Base-by-base conservation (phyloP, 1,140 invertebrate species). In the Bemisia tabaci region DNA sequence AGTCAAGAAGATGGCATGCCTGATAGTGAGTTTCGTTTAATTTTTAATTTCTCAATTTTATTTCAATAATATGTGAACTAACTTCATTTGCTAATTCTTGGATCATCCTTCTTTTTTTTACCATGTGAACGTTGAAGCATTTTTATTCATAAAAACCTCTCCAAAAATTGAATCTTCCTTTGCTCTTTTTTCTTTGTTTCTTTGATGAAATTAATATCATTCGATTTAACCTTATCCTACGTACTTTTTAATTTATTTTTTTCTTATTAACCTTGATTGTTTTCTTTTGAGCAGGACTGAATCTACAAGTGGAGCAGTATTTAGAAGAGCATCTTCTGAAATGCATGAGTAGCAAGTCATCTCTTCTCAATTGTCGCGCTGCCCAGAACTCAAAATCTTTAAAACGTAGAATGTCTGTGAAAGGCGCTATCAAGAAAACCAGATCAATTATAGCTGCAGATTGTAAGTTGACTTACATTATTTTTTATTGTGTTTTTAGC, bases 1-100 rank as follows among this genome's bases (percentile, higher is more conserved):
- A 94, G 90, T 76, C 87, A 92, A 60, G 93, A 96, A 77, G 89
- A 93, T 64, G 92, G 92, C 21, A 84, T 90, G 75, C 92, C 92
- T 25, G 91, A 95, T 73, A 88, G 81, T 81, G 73, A 72, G 73
- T 71, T 26, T 64, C 12, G n/a, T 12, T 64, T 59, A 48, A 60
- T 62, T n/a, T 33, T 69, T 62, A 64, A 65, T 5, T 11, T 11
- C 5, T 11, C 60, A 22, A 24, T 22, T 22, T 22, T 22, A 22
- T n/a, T 62, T 65, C n/a, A 23, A 21, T 11, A 26, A 26, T n/a
- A n/a, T n/a, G n/a, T n/a, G n/a, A n/a, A n/a, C n/a, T n/a, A n/a
- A n/a, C n/a, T n/a, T n/a, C n/a, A n/a, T n/a, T n/a, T n/a, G n/a
- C n/a, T n/a, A n/a, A n/a, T 11, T 26, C 22, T 9, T 9, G 22